These are phyloP conservation scores for Bugulina stolonifera DNA, from an alignment of 2,888 invertebrate species.

Conservation along the genomic window DNA sequence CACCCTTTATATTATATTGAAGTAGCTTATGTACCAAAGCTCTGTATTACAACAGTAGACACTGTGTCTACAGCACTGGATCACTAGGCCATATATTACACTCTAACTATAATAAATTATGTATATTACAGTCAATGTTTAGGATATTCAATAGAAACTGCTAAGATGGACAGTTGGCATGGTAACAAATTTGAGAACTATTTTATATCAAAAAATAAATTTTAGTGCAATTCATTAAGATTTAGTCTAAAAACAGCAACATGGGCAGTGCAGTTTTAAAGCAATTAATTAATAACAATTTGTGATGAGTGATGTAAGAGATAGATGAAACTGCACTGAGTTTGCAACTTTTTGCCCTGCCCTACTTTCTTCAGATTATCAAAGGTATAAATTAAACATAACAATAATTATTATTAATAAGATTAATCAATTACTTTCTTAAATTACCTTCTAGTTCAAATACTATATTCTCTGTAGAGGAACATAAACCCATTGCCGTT, in stretches of 20 bases:
- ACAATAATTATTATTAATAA: too few relatives aligned
- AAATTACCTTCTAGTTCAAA: too few relatives aligned
- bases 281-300: background rate
- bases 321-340: too few relatives aligned
- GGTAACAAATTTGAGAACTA: conserved; percentile 4
- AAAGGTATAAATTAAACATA: too few relatives aligned
- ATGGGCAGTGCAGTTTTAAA: background rate
- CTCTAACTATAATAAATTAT: background rate
- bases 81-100: conserved; percentile 7
- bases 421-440: too few relatives aligned
- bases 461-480: too few relatives aligned
- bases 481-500: too few relatives aligned
- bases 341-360: too few relatives aligned
- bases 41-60: background rate
- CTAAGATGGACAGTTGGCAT: background rate
- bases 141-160: background rate
- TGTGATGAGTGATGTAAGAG: too few relatives aligned
- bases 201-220: conserved; percentile 11
- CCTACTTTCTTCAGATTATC: too few relatives aligned
- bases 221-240: conserved; percentile 21
- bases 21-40: conserved; percentile 4
- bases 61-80: background rate
- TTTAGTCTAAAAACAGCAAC: background rate
- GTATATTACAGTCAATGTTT: background rate
- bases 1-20: too few relatives aligned